phyloP scores from a whole-genome alignment of 2,113 vertebrate species.

The Vireo altiloquus region DNA sequence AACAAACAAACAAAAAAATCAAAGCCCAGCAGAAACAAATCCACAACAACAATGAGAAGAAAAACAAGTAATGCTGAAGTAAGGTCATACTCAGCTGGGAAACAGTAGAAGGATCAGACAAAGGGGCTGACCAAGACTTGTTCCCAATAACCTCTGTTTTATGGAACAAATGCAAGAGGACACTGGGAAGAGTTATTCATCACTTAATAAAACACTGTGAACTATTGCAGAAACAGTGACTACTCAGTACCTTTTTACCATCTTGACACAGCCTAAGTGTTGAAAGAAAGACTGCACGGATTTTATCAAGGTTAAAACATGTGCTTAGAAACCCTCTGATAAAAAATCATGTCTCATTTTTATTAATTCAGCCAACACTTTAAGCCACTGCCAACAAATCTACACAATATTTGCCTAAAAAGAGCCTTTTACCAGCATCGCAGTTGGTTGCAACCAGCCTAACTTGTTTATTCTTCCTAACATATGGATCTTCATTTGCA shows the following conservation, averaged over 20 bases:
- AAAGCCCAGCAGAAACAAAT: not conserved
- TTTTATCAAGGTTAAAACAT: not conserved
- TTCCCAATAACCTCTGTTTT: not conserved
- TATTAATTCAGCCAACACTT: not conserved
- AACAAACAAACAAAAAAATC: not conserved
- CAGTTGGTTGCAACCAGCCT: not conserved
- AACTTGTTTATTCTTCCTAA: not conserved
- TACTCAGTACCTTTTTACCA: not conserved
- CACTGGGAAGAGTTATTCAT: not conserved
- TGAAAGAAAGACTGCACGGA: not conserved
- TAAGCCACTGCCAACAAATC: not conserved
- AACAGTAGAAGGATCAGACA: not conserved
- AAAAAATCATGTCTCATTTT: not conserved
- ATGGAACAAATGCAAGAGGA: not conserved
- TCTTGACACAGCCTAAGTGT: not conserved
- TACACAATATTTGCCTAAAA: not conserved
- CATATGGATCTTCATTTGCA: conserved; percentile 2
- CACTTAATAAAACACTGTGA: not conserved
- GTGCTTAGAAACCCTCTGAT: not conserved
- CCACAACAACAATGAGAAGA: not conserved
- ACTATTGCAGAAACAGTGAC: not conserved
- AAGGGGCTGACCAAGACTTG: not conserved
- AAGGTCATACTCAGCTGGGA: not conserved
- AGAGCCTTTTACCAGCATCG: not conserved
- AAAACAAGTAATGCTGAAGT: not conserved